A percentile compares a stretch with the other conserved stretches of the same genome.
Evolutionary conservation across 53 echinoderm and acorn worm species (phyloP).

Genomic region (Echinometra lucunter): DNA sequence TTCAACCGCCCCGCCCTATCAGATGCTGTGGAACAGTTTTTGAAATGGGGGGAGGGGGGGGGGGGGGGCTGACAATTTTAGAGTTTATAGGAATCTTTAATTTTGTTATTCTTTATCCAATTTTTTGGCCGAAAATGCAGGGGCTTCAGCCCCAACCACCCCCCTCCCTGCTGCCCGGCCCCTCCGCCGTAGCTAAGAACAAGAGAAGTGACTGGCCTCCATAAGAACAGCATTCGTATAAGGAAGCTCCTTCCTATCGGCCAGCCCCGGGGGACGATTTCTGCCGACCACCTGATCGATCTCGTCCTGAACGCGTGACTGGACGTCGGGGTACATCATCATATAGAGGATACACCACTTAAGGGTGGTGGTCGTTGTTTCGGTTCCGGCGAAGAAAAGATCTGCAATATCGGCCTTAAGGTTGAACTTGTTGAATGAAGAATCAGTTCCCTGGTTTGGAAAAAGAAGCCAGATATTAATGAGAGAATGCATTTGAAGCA

Average conservation of each 20-base stretch:
- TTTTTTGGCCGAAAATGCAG: too few species aligned
- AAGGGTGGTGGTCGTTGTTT: constrained; percentile 32
- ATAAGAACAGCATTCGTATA: constrained; percentile 22
- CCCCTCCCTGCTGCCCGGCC: too few species aligned
- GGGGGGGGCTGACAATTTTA: too few species aligned
- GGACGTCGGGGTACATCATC: constrained; percentile 44
- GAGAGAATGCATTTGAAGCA: too few species aligned
- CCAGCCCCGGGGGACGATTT: background rate
- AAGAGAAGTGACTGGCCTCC: background rate
- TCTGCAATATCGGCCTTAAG: background rate
- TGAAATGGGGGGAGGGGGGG: too few species aligned
- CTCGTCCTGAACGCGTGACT: constrained; percentile 48
- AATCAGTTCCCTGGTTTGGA: background rate
- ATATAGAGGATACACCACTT: constrained; percentile 51
- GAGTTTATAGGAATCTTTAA: too few species aligned
- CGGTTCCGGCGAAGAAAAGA: constrained; percentile 50
- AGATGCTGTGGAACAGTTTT: too few species aligned
- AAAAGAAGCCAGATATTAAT: background rate
- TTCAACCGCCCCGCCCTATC: too few species aligned
- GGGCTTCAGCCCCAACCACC: too few species aligned
- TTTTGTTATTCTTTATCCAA: too few species aligned
- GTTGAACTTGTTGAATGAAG: background rate
- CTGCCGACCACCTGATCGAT: constrained; percentile 51
- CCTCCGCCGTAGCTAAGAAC: too few species aligned
- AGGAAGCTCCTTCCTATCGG: constrained; percentile 41